These are phyloP conservation scores for Scytalopus superciliaris DNA, from an alignment of 2,113 vertebrate species.

Conservation along the genomic window DNA sequence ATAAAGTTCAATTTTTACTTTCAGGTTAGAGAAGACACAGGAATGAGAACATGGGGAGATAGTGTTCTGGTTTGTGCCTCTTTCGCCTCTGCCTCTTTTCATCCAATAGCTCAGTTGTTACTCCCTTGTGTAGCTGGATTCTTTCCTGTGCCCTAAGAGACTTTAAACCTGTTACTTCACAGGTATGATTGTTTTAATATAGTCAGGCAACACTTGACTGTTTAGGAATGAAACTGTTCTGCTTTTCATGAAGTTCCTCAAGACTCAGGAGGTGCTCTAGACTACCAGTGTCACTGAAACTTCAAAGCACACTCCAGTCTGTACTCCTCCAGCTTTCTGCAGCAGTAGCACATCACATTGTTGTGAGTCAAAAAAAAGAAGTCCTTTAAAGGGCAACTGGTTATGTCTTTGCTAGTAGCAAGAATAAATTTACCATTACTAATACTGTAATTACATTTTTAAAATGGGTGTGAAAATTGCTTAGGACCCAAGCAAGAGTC, in stretches of 20 bases:
- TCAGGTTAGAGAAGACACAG: neutral
- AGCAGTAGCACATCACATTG: neutral
- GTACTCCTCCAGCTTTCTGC: neutral
- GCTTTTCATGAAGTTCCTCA: neutral
- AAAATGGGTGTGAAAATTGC: neutral
- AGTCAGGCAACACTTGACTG: neutral
- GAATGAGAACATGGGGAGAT: neutral
- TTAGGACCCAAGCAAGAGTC: neutral
- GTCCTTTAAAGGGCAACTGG: neutral
- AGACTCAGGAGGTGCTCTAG: neutral
- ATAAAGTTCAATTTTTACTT: neutral
- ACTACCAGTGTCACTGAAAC: neutral
- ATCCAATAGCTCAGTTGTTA: neutral
- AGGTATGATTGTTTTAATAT: neutral
- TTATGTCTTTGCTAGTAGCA: neutral
- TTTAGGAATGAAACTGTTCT: neutral
- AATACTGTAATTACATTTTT: neutral
- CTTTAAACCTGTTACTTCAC: neutral
- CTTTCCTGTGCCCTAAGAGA: neutral
- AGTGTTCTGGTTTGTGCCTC: neutral
- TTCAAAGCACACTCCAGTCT: neutral
- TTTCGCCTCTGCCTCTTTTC: accelerated
- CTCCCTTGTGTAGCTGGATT: neutral
- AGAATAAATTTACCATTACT: neutral
- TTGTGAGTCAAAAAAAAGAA: neutral